Base-by-base conservation (phyloP, 2,113 vertebrate species). In the Etheostoma cragini region DNA sequence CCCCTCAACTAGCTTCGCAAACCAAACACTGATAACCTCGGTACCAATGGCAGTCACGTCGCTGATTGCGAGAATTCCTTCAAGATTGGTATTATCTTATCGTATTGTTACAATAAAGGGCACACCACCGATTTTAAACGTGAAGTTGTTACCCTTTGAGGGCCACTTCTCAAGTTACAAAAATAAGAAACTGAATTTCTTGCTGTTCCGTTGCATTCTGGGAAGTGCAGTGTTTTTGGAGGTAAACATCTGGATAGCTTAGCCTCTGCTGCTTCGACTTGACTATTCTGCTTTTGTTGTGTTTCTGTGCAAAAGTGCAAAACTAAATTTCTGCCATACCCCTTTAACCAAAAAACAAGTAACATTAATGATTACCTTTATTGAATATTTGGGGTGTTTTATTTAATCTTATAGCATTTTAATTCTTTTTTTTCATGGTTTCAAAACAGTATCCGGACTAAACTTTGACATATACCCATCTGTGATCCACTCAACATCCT, bases 1-100 rank as follows among this genome's bases (percentile, higher is more conserved):
- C 78, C 78, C 35, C 21, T 85, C 8, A 47, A 24, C 21, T 10
- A n/a, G 24, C 46, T 53, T 33, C 35, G n/a, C 30, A 82, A 83
- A 54, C 17, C 53, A 80, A 69, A 78, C 16, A 60, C 45, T 16
- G 66, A 81, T 57, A 75, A 49, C 21, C 14, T 2, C 8, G 53
- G 13, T 11, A 75, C 46, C 50, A 75, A 77, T 26, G 65, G 68
- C 21, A 65, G 19, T 1, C 72, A 30, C 50, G 49, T n/a, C 56
- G 64, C 22, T 26, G 38, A 69, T 47, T 57, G 35, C 52, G 58
- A 65, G n/a, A 38, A 49, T 72, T 57, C 62, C 0, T 68, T 14
- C 24, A n/a, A 78, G 26, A 62, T 46, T 46, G 12, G 1, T 42
- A 8, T 10, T 21, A 56, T 67, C 45, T 68, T 42, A 17, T 24